Conservation (phyloP, 2,888 invertebrate species). For the Gerosis bhagava region DNA sequence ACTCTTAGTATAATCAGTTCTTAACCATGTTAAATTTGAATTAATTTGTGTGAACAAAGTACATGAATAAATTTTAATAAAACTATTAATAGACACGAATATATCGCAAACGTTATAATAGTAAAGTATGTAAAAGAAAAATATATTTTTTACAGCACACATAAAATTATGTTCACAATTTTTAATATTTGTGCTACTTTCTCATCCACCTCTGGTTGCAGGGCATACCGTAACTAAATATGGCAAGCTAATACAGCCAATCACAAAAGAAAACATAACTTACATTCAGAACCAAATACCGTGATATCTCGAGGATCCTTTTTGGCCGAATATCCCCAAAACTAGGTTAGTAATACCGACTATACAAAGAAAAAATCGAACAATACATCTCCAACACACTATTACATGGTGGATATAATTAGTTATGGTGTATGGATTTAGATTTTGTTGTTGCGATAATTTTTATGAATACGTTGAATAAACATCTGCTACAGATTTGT, state of each 20-base stretch:
- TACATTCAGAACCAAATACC: constrained; percentile 71
- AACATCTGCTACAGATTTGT: constrained; percentile 75
- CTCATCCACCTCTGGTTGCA: constrained; percentile 35
- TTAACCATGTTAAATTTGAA: too few species aligned
- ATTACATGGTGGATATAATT: constrained; percentile 81
- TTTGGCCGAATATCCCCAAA: constrained; percentile 71
- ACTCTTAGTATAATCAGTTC: too few species aligned
- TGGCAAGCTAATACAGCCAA: constrained; percentile 56
- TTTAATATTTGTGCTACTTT: constrained; percentile 31
- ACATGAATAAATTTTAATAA: too few species aligned
- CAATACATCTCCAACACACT: constrained; percentile 64
- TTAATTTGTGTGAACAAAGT: too few species aligned
- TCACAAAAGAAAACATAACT: constrained; percentile 73
- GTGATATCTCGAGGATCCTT: constrained; percentile 67
- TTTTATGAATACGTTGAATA: constrained; percentile 71
- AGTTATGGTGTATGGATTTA: constrained; percentile 81
- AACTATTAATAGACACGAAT: too few species aligned
- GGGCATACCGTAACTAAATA: constrained; percentile 56
- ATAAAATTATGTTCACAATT: too few species aligned
- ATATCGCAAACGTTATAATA: too few species aligned
- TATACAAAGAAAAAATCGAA: constrained; percentile 58
- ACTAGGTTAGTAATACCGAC: constrained; percentile 80
- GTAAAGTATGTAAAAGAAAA: too few species aligned
- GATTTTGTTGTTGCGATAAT: constrained; percentile 79
- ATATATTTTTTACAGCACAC: too few species aligned